phyloP scores from a whole-genome alignment of 2,113 vertebrate species.

The Takifugu flavidus region DNA sequence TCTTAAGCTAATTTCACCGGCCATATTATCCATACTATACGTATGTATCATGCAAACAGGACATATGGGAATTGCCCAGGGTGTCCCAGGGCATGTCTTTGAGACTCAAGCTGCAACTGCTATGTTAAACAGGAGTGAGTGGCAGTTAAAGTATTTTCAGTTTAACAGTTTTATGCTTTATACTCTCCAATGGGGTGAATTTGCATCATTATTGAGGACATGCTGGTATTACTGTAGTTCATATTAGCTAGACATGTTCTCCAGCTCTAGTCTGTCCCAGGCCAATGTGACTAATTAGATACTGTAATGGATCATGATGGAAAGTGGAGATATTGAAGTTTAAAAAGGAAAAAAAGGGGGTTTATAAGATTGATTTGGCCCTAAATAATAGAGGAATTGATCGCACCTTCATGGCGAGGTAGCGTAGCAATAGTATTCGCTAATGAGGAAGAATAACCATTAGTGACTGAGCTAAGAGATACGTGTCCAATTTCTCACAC shows the following conservation, averaged over 20 bases:
- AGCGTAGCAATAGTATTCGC: slow-evolving; percentile 38
- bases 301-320: slow-evolving; percentile 45
- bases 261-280: slow-evolving; percentile 22
- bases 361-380: slow-evolving; percentile 54
- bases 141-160: no score
- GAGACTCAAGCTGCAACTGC: neutral
- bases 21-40: no score
- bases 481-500: slow-evolving; percentile 61
- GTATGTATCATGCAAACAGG: no score
- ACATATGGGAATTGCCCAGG: no score
- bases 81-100: no score
- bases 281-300: slow-evolving; percentile 53
- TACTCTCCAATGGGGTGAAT: no score
- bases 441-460: slow-evolving; percentile 69
- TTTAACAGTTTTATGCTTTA: no score
- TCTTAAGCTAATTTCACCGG: no score
- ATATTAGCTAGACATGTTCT: slow-evolving; percentile 33
- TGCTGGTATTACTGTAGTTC: slow-evolving; percentile 22
- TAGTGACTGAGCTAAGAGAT: slow-evolving; percentile 60
- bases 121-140: no score
- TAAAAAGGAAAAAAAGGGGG: slow-evolving; percentile 39
- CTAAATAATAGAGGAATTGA: slow-evolving; percentile 66
- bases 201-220: slow-evolving; percentile 28
- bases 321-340: slow-evolving; percentile 46
- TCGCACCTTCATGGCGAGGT: slow-evolving; percentile 37